Evolutionary conservation across 2,113 vertebrate genomes (phyloP).

Genomic region (Mobula hypostoma): DNA sequence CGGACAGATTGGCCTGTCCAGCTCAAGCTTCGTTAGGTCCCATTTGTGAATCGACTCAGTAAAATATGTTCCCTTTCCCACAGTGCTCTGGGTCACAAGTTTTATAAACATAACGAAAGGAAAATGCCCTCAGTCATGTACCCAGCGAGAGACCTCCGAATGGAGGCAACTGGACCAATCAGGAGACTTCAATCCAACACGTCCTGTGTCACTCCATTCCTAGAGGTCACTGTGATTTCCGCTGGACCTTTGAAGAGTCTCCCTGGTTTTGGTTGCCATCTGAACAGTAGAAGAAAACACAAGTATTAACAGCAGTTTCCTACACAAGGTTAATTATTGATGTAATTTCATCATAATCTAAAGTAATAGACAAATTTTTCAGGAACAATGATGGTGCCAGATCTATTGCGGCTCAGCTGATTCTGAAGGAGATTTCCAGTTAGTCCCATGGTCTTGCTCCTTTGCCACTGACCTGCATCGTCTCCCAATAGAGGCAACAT

Average conservation of each 20-base stretch:
- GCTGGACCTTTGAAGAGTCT: conserved; percentile 76
- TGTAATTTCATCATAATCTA: too few relatives aligned
- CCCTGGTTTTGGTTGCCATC: conserved; percentile 97
- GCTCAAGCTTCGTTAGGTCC: background rate
- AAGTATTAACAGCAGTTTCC: background rate
- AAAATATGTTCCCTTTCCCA: conserved; percentile 58
- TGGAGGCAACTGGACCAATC: conserved; percentile 57
- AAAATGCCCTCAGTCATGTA: conserved; percentile 48
- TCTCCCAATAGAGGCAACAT: background rate
- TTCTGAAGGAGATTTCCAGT: background rate
- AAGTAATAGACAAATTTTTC: too few relatives aligned
- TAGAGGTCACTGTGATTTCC: conserved; percentile 84
- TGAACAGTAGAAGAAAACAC: conserved; percentile 52
- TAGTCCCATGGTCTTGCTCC: background rate
- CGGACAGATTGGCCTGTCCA: background rate
- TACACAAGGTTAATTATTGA: background rate
- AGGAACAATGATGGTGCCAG: background rate
- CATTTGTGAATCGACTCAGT: background rate
- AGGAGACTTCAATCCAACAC: conserved; percentile 54
- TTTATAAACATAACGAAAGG: conserved; percentile 64
- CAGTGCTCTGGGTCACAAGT: conserved; percentile 72
- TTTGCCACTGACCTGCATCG: background rate
- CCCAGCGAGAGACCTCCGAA: conserved; percentile 58
- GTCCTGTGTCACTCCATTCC: conserved; percentile 46
- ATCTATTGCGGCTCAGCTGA: background rate